Evolutionary conservation across 2,797 vertebrate genomes (phyloP).

Genomic region (Coregonus suidteri): DNA sequence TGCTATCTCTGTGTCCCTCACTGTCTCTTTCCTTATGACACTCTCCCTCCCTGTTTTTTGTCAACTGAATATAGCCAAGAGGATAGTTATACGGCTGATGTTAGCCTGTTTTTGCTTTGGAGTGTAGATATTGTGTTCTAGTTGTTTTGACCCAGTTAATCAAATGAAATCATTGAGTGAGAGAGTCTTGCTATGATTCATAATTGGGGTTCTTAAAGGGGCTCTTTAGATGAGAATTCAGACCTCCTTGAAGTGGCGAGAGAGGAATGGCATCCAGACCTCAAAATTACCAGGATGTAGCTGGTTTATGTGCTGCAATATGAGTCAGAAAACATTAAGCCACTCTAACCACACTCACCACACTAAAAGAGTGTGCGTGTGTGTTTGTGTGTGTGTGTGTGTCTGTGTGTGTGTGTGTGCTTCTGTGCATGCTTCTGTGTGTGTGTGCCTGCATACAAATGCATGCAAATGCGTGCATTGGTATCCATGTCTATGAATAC

Average conservation of each 20-base stretch:
- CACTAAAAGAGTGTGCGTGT: neutral
- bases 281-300: conserved; percentile 48
- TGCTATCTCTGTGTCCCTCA: neutral
- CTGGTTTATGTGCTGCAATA: conserved; percentile 48
- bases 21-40: neutral
- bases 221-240: conserved; percentile 66
- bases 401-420: conserved; percentile 12
- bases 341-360: conserved; percentile 10
- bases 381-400: neutral
- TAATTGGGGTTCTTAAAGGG: conserved; percentile 11
- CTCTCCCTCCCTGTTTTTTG: neutral
- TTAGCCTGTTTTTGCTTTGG: neutral
- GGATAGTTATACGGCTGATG: neutral
- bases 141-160: neutral
- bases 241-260: conserved; percentile 70
- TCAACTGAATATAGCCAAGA: neutral
- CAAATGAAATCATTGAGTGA: neutral
- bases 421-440: neutral
- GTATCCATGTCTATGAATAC: conserved; percentile 41
- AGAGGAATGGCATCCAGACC: conserved; percentile 63
- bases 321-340: conserved; percentile 30
- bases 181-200: conserved; percentile 1
- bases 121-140: neutral
- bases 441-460: neutral
- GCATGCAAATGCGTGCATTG: neutral